phyloP scores from a whole-genome alignment of 1,140 invertebrate species.

The Calephelis virginiensis region DNA sequence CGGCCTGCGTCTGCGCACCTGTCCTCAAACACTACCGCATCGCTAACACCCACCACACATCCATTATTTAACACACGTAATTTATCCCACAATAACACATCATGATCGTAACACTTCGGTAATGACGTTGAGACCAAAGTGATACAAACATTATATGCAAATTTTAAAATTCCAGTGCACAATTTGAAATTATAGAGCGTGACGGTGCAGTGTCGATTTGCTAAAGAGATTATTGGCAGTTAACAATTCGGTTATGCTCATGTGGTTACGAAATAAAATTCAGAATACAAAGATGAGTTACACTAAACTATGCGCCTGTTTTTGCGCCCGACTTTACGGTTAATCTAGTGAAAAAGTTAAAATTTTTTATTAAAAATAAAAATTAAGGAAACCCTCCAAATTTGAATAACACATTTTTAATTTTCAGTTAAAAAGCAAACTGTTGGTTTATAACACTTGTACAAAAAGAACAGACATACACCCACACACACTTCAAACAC shows the following conservation, averaged over 20 bases:
- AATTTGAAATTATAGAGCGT: slow-evolving; percentile 25
- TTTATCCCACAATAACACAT: slow-evolving; percentile 32
- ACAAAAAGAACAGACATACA: too few relatives aligned
- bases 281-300: slow-evolving; percentile 5
- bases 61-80: slow-evolving; percentile 42
- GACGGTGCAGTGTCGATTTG: slow-evolving; percentile 17
- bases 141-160: slow-evolving; percentile 21
- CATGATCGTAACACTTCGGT: slow-evolving; percentile 19
- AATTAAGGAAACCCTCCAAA: too few relatives aligned
- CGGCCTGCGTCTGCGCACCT: slow-evolving; percentile 48
- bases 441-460: too few relatives aligned
- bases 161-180: slow-evolving; percentile 22
- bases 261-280: slow-evolving; percentile 13
- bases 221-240: slow-evolving; percentile 17
- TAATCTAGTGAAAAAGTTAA: too few relatives aligned
- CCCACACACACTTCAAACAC: too few relatives aligned
- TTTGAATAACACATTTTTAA: too few relatives aligned
- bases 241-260: slow-evolving; percentile 6
- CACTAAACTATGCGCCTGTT: neutral
- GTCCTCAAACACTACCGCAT: slow-evolving; percentile 43
- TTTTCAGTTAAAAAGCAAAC: too few relatives aligned
- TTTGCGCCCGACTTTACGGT: neutral
- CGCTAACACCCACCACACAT: slow-evolving; percentile 42
- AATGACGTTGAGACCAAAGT: slow-evolving; percentile 11
- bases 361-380: too few relatives aligned